Conservation (phyloP, 2,113 vertebrate genomes). For the Stigmatopora nigra region DNA sequence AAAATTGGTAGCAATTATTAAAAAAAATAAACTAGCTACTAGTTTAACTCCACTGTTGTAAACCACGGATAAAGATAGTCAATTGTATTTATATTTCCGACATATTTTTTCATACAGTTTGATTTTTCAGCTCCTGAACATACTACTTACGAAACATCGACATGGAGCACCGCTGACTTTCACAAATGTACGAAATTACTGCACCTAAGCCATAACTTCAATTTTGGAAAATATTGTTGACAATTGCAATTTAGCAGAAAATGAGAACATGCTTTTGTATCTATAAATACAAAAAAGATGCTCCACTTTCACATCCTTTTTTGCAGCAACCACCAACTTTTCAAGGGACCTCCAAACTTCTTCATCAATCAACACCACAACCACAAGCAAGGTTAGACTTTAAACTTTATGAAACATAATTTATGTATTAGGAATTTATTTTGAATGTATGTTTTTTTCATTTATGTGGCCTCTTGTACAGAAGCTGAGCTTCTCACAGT, state of each 20-base stretch:
- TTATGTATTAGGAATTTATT: not conserved
- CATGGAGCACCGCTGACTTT: not conserved
- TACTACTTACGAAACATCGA: not conserved
- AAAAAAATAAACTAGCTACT: no score
- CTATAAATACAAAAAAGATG: not conserved
- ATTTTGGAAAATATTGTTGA: not conserved
- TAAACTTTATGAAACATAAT: not conserved
- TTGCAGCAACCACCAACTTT: conserved; percentile 28
- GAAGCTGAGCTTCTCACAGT: not conserved
- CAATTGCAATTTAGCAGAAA: not conserved
- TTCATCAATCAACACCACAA: not conserved
- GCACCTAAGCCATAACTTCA: not conserved
- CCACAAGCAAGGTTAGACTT: not conserved
- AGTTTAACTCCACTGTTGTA: no score
- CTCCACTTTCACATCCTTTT: conserved; percentile 29
- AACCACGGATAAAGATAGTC: no score
- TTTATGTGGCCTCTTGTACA: not conserved
- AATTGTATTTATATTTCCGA: not conserved
- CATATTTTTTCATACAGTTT: not conserved
- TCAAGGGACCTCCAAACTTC: not conserved
- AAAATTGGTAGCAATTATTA: no score
- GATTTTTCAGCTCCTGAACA: conserved; percentile 17
- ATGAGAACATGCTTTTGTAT: not conserved
- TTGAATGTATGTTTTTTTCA: not conserved
- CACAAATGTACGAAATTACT: conserved; percentile 3